Conservation (phyloP, 2,888 invertebrate species). For the Nephrocerus scutellatus region DNA sequence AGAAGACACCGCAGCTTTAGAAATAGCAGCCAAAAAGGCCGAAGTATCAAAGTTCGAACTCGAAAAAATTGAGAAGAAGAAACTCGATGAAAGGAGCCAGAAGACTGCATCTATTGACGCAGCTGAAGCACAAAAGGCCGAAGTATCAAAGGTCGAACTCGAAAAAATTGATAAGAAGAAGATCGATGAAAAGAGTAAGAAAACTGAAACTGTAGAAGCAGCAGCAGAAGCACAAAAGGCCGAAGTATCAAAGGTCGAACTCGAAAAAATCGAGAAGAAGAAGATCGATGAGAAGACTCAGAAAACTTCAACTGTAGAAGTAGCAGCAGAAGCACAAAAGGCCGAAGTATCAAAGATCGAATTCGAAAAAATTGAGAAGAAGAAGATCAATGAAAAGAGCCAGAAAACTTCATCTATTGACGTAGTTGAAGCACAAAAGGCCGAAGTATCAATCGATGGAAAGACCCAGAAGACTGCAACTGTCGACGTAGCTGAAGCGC, state of each 20-base stretch:
- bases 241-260: conserved; percentile 6
- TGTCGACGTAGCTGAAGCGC: background rate
- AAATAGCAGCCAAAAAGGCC: background rate
- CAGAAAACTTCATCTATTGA: background rate
- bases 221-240: background rate
- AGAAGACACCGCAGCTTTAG: conserved; percentile 1
- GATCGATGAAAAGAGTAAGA: background rate
- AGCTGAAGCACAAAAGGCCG: background rate
- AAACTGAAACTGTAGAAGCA: background rate
- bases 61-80: conserved; percentile 4
- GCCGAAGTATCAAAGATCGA: conserved; percentile 7
- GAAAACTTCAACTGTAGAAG: background rate
- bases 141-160: background rate
- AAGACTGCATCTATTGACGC: too few relatives aligned
- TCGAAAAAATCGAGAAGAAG: conserved; percentile 1
- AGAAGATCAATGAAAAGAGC: background rate
- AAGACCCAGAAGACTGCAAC: background rate
- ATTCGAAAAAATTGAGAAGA: background rate
- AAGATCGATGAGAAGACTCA: conserved; percentile 1
- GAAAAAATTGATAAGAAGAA: conserved; percentile 4
- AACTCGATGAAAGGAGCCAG: conserved; percentile 1
- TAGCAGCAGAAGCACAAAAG: conserved; percentile 14
- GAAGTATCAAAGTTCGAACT: background rate
- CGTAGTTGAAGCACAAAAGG: background rate
- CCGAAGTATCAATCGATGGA: background rate